Base-by-base conservation (phyloP, 2,797 vertebrate genomes). In the Acestrorhynchus altus region DNA sequence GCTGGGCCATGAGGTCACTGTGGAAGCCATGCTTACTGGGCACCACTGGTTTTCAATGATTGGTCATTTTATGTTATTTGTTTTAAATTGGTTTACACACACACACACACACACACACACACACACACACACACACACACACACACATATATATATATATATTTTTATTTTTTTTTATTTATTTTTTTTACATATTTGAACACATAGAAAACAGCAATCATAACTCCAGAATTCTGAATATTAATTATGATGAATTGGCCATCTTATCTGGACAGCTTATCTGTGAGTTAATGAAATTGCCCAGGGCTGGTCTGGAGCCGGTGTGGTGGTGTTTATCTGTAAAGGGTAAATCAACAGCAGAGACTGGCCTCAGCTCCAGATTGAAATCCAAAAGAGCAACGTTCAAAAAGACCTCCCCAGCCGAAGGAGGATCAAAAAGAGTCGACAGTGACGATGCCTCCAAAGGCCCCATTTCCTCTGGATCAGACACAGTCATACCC, bases 361-460 rank as follows among this genome's bases (percentile, higher is more conserved):
- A 61, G 28, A 20, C 57, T 59, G 66, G 85, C 77, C 46, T 81
- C 40, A 12, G 31, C 54, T 74, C 65, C 74, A 56, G 63, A 74
- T 70, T 24, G 59, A 71, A 72, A 83, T 83, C 83, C 78, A 18
- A 83, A 84, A 86, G 83, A 86, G 80, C 80, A 66, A 26, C 60
- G 81, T 89, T 89, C 87, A 91, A 87, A 91, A 87, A 90, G 85
- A 76, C 77, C 83, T 26, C 60, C 81, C 76, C 78, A 78, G 84
- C 68, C 63, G 87, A 84, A 83, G 66, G 35, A 82, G 78, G 86
- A 91, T 91, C 88, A 91, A 90, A 90, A 86, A 70, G 54, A 65
- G 84, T 82, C 81, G 54, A 85, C 57, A 75, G 79, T 57, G 49
- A 64, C 81, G 80, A 82, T 83, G 28, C 78, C 83, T 73, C 80